A percentile compares a stretch with the other conserved stretches of the same genome.
These are phyloP conservation scores for Tenualosa thibaudeaui DNA, from an alignment of 2,797 vertebrate genomes.

Conservation along the genomic window DNA sequence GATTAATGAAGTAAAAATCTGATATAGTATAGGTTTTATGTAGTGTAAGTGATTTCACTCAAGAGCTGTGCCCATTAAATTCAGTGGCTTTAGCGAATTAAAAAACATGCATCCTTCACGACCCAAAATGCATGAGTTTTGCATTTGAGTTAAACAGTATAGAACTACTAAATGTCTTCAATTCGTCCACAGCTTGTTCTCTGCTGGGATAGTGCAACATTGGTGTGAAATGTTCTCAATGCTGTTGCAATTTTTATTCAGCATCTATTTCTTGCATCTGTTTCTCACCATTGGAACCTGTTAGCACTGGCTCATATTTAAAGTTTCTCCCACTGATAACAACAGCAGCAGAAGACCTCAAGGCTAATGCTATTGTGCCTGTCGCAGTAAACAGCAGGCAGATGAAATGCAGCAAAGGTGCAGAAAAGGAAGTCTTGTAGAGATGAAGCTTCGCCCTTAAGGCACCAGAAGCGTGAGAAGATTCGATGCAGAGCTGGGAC, in stretches of 20 bases:
- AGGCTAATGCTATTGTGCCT: background rate
- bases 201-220: background rate
- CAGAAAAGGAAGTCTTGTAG: background rate
- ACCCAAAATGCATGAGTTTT: background rate
- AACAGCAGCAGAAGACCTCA: background rate
- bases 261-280: background rate
- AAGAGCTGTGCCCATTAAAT: too few species aligned
- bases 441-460: background rate
- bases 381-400: background rate
- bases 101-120: background rate
- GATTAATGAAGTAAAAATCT: too few species aligned
- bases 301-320: background rate
- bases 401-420: background rate
- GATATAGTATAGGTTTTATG: too few species aligned
- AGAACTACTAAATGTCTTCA: background rate
- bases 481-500: background rate
- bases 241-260: background rate
- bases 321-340: background rate
- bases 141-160: background rate
- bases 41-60: too few species aligned
- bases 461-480: background rate
- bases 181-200: background rate
- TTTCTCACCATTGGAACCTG: background rate
- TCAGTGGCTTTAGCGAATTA: too few species aligned
- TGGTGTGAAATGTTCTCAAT: background rate